Evolutionary conservation across 1,140 invertebrate species (phyloP).

Genomic region (Conopomorpha cramerella): DNA sequence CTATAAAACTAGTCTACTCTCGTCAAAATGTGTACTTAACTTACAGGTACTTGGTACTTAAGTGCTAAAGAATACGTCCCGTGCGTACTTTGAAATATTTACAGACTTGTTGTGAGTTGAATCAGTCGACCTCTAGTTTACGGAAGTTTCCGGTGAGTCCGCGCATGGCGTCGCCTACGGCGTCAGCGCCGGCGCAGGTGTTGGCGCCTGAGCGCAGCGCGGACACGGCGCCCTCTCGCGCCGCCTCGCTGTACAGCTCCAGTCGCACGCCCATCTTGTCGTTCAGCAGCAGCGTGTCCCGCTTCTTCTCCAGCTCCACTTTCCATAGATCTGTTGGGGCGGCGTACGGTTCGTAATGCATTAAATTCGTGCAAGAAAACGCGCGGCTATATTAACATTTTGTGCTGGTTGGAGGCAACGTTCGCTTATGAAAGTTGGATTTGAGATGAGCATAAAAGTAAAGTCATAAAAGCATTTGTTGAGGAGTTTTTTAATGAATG

Average conservation of each 20-base stretch:
- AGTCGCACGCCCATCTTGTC: slow-evolving; percentile 68
- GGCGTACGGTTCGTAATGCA: too few species aligned
- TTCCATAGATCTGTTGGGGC: slow-evolving; percentile 71
- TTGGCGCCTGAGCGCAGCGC: slow-evolving; percentile 59
- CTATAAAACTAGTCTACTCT: slow-evolving; percentile 8
- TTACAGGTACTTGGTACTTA: slow-evolving; percentile 1
- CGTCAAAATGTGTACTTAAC: too few species aligned
- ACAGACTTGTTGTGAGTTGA: too few species aligned
- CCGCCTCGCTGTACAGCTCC: slow-evolving; percentile 69
- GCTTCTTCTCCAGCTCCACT: slow-evolving; percentile 63
- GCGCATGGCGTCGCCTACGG: slow-evolving; percentile 63
- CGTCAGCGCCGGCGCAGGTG: slow-evolving; percentile 57
- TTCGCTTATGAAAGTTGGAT: too few species aligned
- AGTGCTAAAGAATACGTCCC: slow-evolving; percentile 1
- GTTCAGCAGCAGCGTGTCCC: slow-evolving; percentile 61
- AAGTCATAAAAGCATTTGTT: too few species aligned
- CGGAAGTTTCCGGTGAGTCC: slow-evolving; percentile 77
- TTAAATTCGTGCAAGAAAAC: too few species aligned
- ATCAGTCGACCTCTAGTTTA: slow-evolving; percentile 76
- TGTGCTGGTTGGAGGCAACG: too few species aligned
- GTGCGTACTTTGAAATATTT: neutral
- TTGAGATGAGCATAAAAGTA: too few species aligned
- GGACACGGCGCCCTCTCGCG: slow-evolving; percentile 73
- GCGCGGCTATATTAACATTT: too few species aligned
- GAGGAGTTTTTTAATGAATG: too few species aligned